Evolutionary conservation across 2,113 vertebrate genomes (phyloP), one percentile per base, ranked within the genome.

Genomic region (Oreocharis arfaki): DNA sequence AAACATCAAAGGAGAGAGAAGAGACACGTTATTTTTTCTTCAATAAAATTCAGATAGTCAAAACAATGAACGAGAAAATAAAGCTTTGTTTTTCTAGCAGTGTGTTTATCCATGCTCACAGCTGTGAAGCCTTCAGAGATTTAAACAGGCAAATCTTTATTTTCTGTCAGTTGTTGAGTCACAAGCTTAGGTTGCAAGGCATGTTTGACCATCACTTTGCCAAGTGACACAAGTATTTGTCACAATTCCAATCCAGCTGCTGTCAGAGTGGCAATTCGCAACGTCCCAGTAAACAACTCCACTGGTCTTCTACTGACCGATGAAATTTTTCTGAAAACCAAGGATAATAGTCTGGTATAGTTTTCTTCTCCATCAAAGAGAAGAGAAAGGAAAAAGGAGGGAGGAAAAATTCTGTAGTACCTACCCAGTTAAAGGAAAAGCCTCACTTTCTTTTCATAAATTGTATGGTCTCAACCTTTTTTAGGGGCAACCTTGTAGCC

Each of bases 91-190:
- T 90, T 84, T 56, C 44, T 56, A 46, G 74, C 74, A 91, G 75
- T 24, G 44, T 87, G 65, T 67, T 39, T 68, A 65, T 86, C 69
- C 0, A 0, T 60, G 55, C 64, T 82, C 83, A 55, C 95, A 96
- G 94, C 96, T 97, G 96, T 86, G 93, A 90, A 86, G 70, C 77
- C 56, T 61, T 83, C 75, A 80, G 89, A 91, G 46, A 56, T 88
- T 83, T 71, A 63, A 94, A 97, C 93, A 97, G 92, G 76, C 83
- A 87, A 59, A 71, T 81, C 96, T 95, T 96, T 96, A 75, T 97
- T 84, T 96, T 90, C 86, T 93, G 52, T 71, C 91, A 68, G 63
- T 90, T 65, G 74, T 89, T 81, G 91, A 81, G 68, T 96, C 95
- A 97, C 91, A 88, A 67, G 92, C 84, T 81, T 90, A 86, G 91